These are phyloP conservation scores for Acheta domesticus DNA, from an alignment of 2,888 invertebrate genomes.

Conservation along the genomic window DNA sequence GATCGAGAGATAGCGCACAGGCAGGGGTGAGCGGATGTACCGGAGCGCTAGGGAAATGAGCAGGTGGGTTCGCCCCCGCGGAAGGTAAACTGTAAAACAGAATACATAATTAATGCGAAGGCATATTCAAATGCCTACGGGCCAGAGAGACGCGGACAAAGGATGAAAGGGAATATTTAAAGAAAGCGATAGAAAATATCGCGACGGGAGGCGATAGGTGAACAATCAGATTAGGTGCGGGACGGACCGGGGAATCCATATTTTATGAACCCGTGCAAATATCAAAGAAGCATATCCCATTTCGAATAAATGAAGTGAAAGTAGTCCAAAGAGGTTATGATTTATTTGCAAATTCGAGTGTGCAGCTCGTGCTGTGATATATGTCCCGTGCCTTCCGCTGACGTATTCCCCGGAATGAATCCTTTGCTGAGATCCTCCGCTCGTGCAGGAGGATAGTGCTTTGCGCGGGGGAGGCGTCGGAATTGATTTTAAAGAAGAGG, in stretches of 20 bases:
- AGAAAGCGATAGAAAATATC: neutral
- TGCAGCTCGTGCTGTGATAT: neutral
- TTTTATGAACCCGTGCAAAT: neutral
- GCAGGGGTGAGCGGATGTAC: no score
- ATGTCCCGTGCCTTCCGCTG: neutral
- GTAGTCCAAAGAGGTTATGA: neutral
- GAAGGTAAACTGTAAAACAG: neutral
- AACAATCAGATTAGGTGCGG: slow-evolving; percentile 3
- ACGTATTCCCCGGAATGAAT: neutral
- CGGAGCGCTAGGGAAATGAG: neutral
- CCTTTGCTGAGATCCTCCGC: no score
- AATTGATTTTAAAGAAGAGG: no score
- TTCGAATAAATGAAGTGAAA: neutral
- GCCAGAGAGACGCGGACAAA: neutral
- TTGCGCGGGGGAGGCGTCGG: no score
- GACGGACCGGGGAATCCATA: neutral
- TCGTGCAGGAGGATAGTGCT: no score
- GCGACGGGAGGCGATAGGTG: neutral
- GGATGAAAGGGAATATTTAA: slow-evolving; percentile 18
- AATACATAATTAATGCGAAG: neutral
- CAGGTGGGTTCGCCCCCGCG: neutral
- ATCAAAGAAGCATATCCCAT: neutral
- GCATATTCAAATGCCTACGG: neutral
- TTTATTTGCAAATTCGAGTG: slow-evolving; percentile 1
- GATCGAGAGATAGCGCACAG: no score